Evolutionary conservation across 2,888 invertebrate genomes (phyloP).

Genomic region (Nasonia oneida): DNA sequence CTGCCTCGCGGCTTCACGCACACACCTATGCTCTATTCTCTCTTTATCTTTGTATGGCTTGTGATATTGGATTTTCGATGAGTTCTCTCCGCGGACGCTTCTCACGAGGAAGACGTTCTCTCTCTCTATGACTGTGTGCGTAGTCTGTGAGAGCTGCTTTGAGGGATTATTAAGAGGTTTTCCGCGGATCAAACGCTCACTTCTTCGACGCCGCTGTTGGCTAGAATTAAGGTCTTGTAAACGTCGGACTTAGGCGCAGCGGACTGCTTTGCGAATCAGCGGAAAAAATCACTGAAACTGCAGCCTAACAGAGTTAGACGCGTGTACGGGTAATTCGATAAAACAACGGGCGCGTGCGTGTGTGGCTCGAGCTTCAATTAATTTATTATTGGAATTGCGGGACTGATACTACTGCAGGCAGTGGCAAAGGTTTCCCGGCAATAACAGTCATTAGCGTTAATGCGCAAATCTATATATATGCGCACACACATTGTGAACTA

Average conservation of each 20-base stretch:
- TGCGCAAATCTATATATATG: background rate
- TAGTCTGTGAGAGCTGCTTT: slow-evolving; percentile 14
- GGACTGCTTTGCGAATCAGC: background rate
- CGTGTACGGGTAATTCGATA: background rate
- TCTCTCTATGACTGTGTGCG: background rate
- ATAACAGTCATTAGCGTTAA: background rate
- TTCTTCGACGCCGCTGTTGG: background rate
- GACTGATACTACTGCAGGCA: background rate
- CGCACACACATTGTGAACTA: background rate
- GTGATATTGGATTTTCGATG: slow-evolving; percentile 62
- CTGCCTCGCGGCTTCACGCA: slow-evolving; percentile 13
- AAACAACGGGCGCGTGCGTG: background rate
- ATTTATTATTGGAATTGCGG: background rate
- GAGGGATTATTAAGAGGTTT: slow-evolving; percentile 49
- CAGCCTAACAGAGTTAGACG: background rate
- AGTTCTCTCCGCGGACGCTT: slow-evolving; percentile 6
- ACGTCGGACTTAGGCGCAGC: background rate
- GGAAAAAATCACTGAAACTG: background rate
- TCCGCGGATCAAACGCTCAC: slow-evolving; percentile 33
- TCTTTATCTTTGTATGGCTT: slow-evolving; percentile 61
- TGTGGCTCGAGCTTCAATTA: background rate
- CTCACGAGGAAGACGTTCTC: background rate
- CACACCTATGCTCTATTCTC: slow-evolving; percentile 20
- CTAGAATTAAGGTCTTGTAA: background rate
- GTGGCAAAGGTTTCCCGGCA: background rate